phyloP scores from a whole-genome alignment of 2,888 invertebrate species.

The Cordylochernes scorpioides region DNA sequence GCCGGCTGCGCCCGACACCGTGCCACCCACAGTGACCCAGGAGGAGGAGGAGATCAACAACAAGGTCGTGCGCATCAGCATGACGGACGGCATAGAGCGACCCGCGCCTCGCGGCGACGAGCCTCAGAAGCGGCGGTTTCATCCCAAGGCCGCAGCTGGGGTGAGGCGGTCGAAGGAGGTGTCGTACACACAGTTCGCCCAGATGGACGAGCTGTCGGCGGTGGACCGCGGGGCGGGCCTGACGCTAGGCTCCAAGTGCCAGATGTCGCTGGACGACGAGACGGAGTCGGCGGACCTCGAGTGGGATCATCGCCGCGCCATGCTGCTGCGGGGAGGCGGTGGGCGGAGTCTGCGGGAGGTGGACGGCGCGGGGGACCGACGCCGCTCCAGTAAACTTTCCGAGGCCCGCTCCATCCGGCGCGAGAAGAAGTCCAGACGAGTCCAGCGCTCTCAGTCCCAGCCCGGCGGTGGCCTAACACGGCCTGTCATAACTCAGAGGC shows the following conservation, averaged over 20 bases:
- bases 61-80: too few species aligned
- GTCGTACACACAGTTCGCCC: slow-evolving; percentile 62
- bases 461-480: slow-evolving; percentile 5
- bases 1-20: slow-evolving; percentile 1
- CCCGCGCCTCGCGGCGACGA: slow-evolving; percentile 1
- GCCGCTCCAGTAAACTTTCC: not conserved
- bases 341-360: too few species aligned
- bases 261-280: slow-evolving; percentile 81
- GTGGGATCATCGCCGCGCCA: slow-evolving; percentile 33
- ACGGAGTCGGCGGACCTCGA: slow-evolving; percentile 79
- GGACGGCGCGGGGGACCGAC: not conserved
- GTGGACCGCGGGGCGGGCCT: slow-evolving; percentile 63
- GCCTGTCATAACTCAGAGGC: too few species aligned
- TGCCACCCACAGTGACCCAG: slow-evolving; percentile 1
- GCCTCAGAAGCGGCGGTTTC: slow-evolving; percentile 11
- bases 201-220: slow-evolving; percentile 69
- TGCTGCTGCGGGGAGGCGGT: too few species aligned
- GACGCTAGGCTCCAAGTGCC: slow-evolving; percentile 77
- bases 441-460: slow-evolving; percentile 8
- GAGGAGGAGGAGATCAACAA: slow-evolving; percentile 2
- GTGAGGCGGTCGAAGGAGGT: slow-evolving; percentile 23
- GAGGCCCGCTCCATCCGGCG: not conserved
- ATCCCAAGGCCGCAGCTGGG: too few species aligned
- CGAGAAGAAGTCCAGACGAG: slow-evolving; percentile 4
- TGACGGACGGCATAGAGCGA: not conserved